A percentile compares a stretch with the other conserved stretches of the same genome.
phyloP scores from a whole-genome alignment of 2,888 invertebrate species.

The Colostygia pectinataria region DNA sequence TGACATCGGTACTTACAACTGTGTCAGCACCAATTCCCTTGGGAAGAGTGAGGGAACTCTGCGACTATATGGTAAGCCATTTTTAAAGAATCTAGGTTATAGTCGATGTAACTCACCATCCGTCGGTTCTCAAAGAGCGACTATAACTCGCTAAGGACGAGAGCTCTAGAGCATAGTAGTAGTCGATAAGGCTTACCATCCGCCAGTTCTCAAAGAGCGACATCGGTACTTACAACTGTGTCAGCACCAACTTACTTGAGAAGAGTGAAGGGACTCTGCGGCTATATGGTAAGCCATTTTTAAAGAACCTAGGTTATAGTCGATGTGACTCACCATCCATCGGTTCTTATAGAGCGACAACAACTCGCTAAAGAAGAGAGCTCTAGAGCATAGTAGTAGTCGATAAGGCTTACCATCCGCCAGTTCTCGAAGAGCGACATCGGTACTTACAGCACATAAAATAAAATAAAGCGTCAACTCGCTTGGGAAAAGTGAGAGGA shows the following conservation, averaged over 20 bases:
- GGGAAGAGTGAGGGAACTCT: constrained; percentile 90
- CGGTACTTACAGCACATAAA: constrained; percentile 90
- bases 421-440: constrained; percentile 79
- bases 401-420: constrained; percentile 87
- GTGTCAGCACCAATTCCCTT: constrained; percentile 90
- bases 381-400: too few relatives aligned
- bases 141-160: too few relatives aligned
- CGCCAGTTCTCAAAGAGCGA: constrained; percentile 79
- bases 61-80: constrained; percentile 84
- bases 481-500: constrained; percentile 89
- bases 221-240: constrained; percentile 90
- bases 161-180: too few relatives aligned
- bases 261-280: constrained; percentile 89
- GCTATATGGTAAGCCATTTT: constrained; percentile 81
- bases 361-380: too few relatives aligned
- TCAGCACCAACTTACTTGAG: constrained; percentile 90
- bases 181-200: constrained; percentile 88
- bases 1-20: constrained; percentile 88
- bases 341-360: too few relatives aligned
- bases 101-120: too few relatives aligned
- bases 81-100: too few relatives aligned
- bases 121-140: too few relatives aligned
- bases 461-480: constrained; percentile 93
- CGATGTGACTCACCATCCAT: too few relatives aligned
- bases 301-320: too few relatives aligned